Evolutionary conservation across 2,888 invertebrate species (phyloP), one percentile per base, ranked within the genome.

Genomic region (Monopis laevigella): DNA sequence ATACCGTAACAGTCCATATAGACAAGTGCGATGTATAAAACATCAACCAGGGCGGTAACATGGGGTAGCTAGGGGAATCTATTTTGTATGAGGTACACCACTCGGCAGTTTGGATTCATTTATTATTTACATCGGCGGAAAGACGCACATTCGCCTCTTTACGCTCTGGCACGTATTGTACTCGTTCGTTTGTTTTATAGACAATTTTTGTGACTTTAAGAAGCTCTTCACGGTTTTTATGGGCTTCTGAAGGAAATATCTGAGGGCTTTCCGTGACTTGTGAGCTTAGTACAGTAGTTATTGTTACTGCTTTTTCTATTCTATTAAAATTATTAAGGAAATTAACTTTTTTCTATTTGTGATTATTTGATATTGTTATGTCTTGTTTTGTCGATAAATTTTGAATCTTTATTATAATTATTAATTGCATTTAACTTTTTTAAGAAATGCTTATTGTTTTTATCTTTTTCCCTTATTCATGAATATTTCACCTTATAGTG

Each of bases 71-170:
- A 54, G 65, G 70, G 21, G 61, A 56, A 59, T 80, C 58, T 73
- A 81, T 81, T 73, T 74, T 78, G 62, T 65, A 81, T 71, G 74
- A 75, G 71, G 54, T 63, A 80, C 80, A 81, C 78, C 80, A 74
- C 78, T 81, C 78, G 67, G 75, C 81, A 77, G 80, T 81, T 80
- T 77, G 64, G 59, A 52, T 56, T 21, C 65, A 74, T 82, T 65
- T 70, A 81, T 74, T 81, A 82, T 82, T 80, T 64, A 80, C 58
- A 55, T 59, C 61, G 64, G 66, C 59, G 62, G 70, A 68, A 68
- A 69, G 67, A 68, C 59, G 65, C 57, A 62, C 58, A 55, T 55
- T 58, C 56, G 57, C 59, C 59, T 72, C 72, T 75, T 74, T 75
- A 73, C 73, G 40, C 30, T 30, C 40, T 10, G 10, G 5, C 28